Conservation (phyloP, 2,888 invertebrate genomes). For the Sicus ferrugineus region DNA sequence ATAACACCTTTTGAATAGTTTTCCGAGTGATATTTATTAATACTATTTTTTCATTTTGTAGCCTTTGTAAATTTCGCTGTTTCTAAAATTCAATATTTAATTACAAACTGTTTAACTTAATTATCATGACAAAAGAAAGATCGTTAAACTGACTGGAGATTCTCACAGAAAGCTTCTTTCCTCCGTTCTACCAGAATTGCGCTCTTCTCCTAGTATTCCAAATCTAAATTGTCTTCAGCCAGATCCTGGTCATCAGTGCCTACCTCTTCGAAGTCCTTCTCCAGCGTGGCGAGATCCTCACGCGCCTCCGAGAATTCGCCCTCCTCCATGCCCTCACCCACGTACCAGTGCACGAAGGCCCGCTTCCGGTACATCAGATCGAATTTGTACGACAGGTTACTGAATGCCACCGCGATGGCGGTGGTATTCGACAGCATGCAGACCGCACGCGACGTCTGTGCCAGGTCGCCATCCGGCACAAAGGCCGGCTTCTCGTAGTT, state of each 20-base stretch:
- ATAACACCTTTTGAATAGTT: no score
- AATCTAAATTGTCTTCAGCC: constrained; percentile 46
- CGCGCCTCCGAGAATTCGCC: constrained; percentile 63
- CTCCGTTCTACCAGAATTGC: background rate
- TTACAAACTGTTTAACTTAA: no score
- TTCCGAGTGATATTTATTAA: no score
- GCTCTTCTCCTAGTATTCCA: constrained; percentile 45
- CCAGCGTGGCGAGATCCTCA: constrained; percentile 60
- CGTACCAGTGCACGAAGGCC: constrained; percentile 95
- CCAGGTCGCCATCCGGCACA: constrained; percentile 79
- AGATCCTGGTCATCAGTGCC: constrained; percentile 53
- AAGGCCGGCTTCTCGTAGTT: constrained; percentile 85
- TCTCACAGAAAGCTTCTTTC: background rate
- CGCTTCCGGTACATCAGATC: constrained; percentile 73
- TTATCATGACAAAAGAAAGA: background rate
- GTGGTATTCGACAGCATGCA: constrained; percentile 93
- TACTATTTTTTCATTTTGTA: no score
- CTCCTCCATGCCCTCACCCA: constrained; percentile 64
- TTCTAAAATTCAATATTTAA: no score
- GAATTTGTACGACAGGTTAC: constrained; percentile 90
- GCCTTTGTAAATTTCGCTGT: no score
- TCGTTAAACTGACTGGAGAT: background rate
- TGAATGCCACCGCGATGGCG: constrained; percentile 89
- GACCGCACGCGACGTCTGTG: constrained; percentile 84
- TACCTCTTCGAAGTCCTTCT: constrained; percentile 62